These are phyloP conservation scores for Prunella fulvescens DNA, from an alignment of 2,113 vertebrate species.

Conservation along the genomic window DNA sequence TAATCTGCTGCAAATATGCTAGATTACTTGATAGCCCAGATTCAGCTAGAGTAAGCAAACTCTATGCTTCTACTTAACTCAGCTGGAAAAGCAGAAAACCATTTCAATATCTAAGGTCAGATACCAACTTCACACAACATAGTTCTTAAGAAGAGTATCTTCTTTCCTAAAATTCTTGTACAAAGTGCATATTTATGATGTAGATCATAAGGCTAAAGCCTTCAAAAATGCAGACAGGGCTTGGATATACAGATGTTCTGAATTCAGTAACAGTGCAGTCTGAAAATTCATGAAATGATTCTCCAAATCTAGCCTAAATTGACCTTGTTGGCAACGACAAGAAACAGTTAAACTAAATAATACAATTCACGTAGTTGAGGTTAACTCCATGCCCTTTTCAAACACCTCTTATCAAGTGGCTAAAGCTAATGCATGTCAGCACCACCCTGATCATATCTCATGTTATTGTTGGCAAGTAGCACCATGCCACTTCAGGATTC, in stretches of 20 bases:
- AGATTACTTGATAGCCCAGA: not conserved
- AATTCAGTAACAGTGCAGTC: not conserved
- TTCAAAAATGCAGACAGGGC: not conserved
- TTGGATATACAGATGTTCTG: not conserved
- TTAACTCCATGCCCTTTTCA: not conserved
- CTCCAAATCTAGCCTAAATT: not conserved
- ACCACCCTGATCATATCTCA: not conserved
- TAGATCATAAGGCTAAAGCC: not conserved
- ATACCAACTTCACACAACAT: not conserved
- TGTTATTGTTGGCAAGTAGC: not conserved
- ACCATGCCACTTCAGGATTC: not conserved
- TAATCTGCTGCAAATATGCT: not conserved
- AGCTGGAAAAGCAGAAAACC: not conserved
- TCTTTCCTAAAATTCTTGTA: not conserved
- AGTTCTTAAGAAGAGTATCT: not conserved
- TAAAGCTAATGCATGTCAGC: not conserved
- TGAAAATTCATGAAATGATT: not conserved
- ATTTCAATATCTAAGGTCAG: not conserved
- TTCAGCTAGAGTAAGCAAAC: not conserved
- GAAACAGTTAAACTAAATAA: not conserved
- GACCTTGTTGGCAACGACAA: not conserved
- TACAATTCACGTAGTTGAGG: not conserved
- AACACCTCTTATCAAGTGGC: not conserved
- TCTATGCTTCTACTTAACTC: not conserved
- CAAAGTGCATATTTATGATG: not conserved